Evolutionary conservation across 2,888 invertebrate species (phyloP).

Genomic region (Heteropelma amictum): DNA sequence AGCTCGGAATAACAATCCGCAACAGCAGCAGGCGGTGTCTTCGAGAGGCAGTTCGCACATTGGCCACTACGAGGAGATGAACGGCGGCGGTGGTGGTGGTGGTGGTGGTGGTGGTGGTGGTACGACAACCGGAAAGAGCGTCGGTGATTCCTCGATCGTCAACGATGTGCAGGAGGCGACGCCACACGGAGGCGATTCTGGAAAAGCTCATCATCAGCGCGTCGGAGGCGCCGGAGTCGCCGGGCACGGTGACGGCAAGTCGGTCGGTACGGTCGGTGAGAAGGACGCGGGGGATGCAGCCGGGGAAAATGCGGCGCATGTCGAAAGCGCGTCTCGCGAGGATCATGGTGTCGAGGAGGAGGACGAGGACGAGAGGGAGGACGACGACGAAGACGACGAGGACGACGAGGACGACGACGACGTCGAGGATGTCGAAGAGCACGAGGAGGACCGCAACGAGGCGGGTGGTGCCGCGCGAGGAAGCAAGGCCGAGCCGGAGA

Average conservation of each 20-base stretch:
- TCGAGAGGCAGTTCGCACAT: conserved; percentile 68
- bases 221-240: no score
- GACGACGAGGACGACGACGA: conserved; percentile 63
- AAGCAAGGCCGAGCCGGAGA: conserved; percentile 55
- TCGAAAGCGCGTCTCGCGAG: conserved; percentile 63
- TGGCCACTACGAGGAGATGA: conserved; percentile 66
- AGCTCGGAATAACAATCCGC: conserved; percentile 64
- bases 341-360: conserved; percentile 72
- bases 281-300: conserved; percentile 51
- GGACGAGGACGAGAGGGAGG: conserved; percentile 68
- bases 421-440: conserved; percentile 61
- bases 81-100: conserved; percentile 71
- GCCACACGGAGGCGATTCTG: conserved; percentile 76
- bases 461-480: conserved; percentile 68
- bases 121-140: conserved; percentile 57
- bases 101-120: conserved; percentile 77
- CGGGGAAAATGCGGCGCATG: conserved; percentile 59
- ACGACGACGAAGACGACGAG: conserved; percentile 61
- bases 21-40: conserved; percentile 63
- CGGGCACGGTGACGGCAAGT: conserved; percentile 60
- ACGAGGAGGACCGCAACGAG: conserved; percentile 52
- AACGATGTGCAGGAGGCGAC: conserved; percentile 78
- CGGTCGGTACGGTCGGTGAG: conserved; percentile 64
- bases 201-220: conserved; percentile 71
- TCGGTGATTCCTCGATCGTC: conserved; percentile 41